Conservation (phyloP, 2,113 vertebrate genomes). For the Sinocyclocheilus grahami region DNA sequence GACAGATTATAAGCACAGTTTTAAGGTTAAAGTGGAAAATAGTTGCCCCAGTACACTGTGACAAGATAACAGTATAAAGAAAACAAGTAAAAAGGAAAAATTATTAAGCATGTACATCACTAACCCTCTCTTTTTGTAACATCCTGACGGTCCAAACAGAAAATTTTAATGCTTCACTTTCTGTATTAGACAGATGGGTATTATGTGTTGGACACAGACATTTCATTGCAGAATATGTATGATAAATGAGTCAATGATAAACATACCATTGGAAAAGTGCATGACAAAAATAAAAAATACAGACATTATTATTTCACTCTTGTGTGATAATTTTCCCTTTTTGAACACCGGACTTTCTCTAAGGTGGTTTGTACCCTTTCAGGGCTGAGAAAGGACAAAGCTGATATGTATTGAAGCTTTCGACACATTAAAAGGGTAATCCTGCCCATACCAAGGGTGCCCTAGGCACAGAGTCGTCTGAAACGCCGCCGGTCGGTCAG, state of each 20-base stretch:
- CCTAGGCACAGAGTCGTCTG: background rate
- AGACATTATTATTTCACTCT: background rate
- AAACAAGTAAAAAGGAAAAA: conserved; percentile 14
- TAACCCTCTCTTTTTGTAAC: no score
- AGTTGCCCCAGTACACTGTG: conserved; percentile 65
- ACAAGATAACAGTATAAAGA: conserved; percentile 57
- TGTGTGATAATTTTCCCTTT: conserved; percentile 55
- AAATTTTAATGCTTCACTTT: no score
- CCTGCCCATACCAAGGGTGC: background rate
- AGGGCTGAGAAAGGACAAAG: conserved; percentile 61
- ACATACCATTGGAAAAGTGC: conserved; percentile 56
- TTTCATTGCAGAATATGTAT: background rate
- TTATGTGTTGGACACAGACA: no score
- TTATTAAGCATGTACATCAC: no score
- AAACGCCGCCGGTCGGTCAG: conserved; percentile 58
- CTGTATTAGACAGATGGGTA: background rate
- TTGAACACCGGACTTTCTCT: conserved; percentile 45
- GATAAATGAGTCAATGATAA: background rate
- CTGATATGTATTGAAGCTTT: background rate
- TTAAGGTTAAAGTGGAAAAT: conserved; percentile 57
- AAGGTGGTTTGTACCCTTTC: conserved; percentile 46
- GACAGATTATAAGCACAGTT: conserved; percentile 57
- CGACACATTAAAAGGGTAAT: conserved; percentile 23
- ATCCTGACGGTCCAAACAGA: background rate
- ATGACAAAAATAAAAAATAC: conserved; percentile 50